Conservation (phyloP, 2,888 invertebrate species). For the Thecocarcelia acutangulata region DNA sequence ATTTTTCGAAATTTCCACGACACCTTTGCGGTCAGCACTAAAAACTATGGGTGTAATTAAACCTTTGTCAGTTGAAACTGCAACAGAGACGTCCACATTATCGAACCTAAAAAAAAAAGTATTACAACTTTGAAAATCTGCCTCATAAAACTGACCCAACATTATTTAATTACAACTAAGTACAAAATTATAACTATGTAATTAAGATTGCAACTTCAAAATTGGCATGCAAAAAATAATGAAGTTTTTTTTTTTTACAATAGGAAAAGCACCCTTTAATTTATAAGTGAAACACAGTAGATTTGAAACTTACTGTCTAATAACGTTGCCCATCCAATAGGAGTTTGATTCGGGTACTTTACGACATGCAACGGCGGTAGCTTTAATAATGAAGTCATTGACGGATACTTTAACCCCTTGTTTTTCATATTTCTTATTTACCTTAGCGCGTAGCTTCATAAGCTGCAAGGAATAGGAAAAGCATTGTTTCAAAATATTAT, state of each 20-base stretch:
- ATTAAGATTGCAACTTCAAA: too few relatives aligned
- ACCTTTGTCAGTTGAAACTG: slow-evolving; percentile 96
- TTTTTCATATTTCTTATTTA: slow-evolving; percentile 91
- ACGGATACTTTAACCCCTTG: slow-evolving; percentile 93
- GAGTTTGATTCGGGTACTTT: slow-evolving; percentile 97
- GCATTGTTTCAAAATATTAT: neutral
- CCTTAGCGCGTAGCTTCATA: slow-evolving; percentile 87
- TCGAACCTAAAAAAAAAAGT: slow-evolving; percentile 83
- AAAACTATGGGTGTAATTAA: slow-evolving; percentile 98
- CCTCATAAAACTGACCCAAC: neutral
- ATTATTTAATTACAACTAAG: neutral
- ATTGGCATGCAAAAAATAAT: too few relatives aligned
- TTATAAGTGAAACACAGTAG: neutral
- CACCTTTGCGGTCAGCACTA: slow-evolving; percentile 93
- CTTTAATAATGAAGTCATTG: slow-evolving; percentile 98
- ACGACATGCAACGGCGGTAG: slow-evolving; percentile 92
- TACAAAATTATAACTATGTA: too few relatives aligned
- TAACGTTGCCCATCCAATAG: slow-evolving; percentile 95
- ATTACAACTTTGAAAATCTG: neutral
- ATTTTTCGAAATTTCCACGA: slow-evolving; percentile 90
- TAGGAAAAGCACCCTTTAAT: too few relatives aligned
- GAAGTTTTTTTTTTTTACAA: too few relatives aligned
- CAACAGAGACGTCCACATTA: slow-evolving; percentile 97
- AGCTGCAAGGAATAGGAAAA: slow-evolving; percentile 72
- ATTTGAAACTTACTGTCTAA: slow-evolving; percentile 90